Evolutionary conservation across 2,797 vertebrate species (phyloP).

Genomic region (Menidia menidia): DNA sequence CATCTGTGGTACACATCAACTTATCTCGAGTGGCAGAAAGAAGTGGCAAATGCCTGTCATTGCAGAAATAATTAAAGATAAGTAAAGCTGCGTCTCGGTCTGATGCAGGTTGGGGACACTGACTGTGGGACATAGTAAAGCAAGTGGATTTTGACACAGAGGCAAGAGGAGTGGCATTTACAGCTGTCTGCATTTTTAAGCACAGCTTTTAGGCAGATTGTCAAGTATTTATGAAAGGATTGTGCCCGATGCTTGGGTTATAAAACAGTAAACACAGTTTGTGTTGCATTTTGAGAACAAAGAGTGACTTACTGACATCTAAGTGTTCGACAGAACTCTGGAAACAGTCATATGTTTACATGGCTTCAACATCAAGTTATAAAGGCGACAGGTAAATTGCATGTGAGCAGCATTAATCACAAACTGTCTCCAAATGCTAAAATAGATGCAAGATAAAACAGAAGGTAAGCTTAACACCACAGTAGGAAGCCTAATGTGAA

Average conservation of each 20-base stretch:
- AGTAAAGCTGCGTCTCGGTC: conserved; percentile 31
- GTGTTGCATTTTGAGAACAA: conserved; percentile 11
- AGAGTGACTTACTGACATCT: conserved; percentile 17
- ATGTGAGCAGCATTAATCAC: not conserved
- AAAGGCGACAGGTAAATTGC: conserved; percentile 35
- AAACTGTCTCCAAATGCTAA: not conserved
- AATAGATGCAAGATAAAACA: not conserved
- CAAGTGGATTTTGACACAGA: conserved; percentile 28
- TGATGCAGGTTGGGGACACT: conserved; percentile 30
- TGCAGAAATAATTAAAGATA: conserved; percentile 47
- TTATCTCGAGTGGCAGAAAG: conserved; percentile 37
- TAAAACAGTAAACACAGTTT: conserved; percentile 24
- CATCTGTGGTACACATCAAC: conserved; percentile 47
- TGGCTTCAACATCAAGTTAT: conserved; percentile 5
- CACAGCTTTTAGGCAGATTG: conserved; percentile 27
- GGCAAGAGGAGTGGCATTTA: conserved; percentile 23
- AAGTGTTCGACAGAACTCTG: not conserved
- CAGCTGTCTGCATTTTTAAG: conserved; percentile 48
- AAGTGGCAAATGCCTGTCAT: conserved; percentile 23
- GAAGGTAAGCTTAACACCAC: not conserved
- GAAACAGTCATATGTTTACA: not conserved
- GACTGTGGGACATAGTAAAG: conserved; percentile 28
- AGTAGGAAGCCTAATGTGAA: not conserved
- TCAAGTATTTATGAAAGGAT: conserved; percentile 42
- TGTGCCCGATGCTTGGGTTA: conserved; percentile 41